These are phyloP conservation scores for Philopotamus ludificatus DNA, from an alignment of 1,140 invertebrate genomes.

Conservation along the genomic window DNA sequence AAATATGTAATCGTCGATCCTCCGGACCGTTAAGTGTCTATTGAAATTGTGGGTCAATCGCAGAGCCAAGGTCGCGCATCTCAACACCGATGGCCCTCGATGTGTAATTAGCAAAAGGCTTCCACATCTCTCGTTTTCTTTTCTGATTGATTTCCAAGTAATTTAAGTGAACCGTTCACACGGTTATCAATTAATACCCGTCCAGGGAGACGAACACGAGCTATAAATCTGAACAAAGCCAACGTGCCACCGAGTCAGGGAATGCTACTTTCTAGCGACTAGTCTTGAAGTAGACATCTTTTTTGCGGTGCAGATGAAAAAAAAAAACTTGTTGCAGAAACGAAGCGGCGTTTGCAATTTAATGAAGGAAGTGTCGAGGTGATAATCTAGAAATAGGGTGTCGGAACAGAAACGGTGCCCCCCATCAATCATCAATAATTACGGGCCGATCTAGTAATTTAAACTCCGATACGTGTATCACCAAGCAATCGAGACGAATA, in stretches of 20 bases:
- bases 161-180: constrained; percentile 10
- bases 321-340: constrained; percentile 9
- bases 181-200: constrained; percentile 26
- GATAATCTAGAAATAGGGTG: constrained; percentile 10
- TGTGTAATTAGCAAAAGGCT: too few species aligned
- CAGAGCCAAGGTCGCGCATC: too few species aligned
- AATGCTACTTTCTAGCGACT: constrained; percentile 21
- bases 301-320: neutral
- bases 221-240: constrained; percentile 22
- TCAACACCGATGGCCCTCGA: too few species aligned
- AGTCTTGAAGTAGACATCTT: constrained; percentile 1
- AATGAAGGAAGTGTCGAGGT: constrained; percentile 20
- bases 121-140: too few species aligned
- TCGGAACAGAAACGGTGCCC: neutral
- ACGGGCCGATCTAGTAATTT: neutral
- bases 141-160: constrained; percentile 17
- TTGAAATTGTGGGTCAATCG: too few species aligned
- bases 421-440: neutral
- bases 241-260: constrained; percentile 8
- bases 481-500: neutral
- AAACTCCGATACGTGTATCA: neutral
- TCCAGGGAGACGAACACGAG: constrained; percentile 4
- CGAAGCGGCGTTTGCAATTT: constrained; percentile 3
- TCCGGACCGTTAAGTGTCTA: too few species aligned
- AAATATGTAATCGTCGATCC: too few species aligned